Evolutionary conservation across 1,140 invertebrate species (phyloP).

Genomic region (Doryteuthis pealeii): DNA sequence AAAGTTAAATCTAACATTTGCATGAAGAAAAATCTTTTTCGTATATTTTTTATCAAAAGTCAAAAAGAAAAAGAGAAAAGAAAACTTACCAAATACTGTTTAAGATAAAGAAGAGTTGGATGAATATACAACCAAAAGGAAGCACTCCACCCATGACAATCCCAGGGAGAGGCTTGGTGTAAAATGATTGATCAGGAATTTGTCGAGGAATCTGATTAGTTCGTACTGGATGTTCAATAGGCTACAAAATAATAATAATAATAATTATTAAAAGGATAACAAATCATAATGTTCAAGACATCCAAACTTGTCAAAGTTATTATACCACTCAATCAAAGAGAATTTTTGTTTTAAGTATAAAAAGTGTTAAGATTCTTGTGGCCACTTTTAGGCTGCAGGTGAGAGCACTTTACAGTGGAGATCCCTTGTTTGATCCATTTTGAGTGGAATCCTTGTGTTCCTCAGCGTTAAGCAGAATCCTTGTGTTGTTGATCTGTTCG

Average conservation of each 20-base stretch:
- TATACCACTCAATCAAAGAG: not conserved
- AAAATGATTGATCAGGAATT: conserved; percentile 96
- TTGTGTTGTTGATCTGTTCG: too few species aligned
- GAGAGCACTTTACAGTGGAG: too few species aligned
- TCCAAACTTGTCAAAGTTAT: not conserved
- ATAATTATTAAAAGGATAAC: too few species aligned
- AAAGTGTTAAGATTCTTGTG: too few species aligned
- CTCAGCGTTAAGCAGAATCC: too few species aligned
- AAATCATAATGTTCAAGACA: not conserved
- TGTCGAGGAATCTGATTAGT: conserved; percentile 98
- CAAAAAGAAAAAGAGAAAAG: not conserved
- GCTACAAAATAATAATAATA: conserved; percentile 68
- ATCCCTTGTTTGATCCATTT: too few species aligned
- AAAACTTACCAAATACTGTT: conserved; percentile 90
- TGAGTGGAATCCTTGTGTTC: too few species aligned
- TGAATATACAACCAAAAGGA: conserved; percentile 99
- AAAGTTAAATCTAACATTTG: too few species aligned
- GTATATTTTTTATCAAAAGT: too few species aligned
- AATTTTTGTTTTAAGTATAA: conserved; percentile 1
- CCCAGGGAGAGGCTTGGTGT: conserved; percentile 82
- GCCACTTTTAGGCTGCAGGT: too few species aligned
- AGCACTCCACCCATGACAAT: conserved; percentile 98
- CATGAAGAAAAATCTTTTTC: too few species aligned
- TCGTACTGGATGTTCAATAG: conserved; percentile 92
- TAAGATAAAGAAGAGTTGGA: conserved; percentile 98